Percentiles rank a stretch among this genome's conserved stretches.
These are phyloP conservation scores for Bimastos eiseni DNA, from an alignment of 2,888 invertebrate genomes.

Conservation along the genomic window DNA sequence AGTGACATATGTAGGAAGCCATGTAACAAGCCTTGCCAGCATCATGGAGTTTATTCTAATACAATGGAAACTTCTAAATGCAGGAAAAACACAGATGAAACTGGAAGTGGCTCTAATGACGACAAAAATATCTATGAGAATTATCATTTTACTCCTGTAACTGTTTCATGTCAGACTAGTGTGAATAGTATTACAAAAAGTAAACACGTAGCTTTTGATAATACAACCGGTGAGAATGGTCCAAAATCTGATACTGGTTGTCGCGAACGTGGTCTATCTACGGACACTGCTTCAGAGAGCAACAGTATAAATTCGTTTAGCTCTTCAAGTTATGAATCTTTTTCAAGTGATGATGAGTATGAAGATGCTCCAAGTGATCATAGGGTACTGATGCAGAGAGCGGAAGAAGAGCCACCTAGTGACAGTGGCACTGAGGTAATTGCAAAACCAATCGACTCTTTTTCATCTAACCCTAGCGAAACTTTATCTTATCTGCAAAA, in stretches of 20 bases:
- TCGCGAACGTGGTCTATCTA: neutral
- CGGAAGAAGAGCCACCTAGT: conserved; percentile 2
- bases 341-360: conserved; percentile 13
- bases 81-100: neutral
- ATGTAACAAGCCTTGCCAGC: neutral
- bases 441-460: neutral
- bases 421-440: neutral
- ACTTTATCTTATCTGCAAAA: neutral
- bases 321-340: neutral
- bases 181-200: neutral
- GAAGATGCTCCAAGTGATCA: neutral
- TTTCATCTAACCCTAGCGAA: neutral
- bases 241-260: neutral
- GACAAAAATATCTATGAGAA: neutral
- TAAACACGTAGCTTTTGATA: neutral
- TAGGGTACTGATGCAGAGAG: neutral
- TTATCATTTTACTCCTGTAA: neutral
- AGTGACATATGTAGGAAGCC: neutral
- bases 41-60: neutral
- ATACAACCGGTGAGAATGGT: too few relatives aligned
- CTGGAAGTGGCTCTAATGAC: neutral
- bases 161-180: neutral
- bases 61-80: neutral
- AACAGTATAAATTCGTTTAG: neutral
- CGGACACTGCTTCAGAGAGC: neutral